These are phyloP conservation scores for Aphelocoma coerulescens DNA, from an alignment of 2,113 vertebrate genomes.

Conservation along the genomic window DNA sequence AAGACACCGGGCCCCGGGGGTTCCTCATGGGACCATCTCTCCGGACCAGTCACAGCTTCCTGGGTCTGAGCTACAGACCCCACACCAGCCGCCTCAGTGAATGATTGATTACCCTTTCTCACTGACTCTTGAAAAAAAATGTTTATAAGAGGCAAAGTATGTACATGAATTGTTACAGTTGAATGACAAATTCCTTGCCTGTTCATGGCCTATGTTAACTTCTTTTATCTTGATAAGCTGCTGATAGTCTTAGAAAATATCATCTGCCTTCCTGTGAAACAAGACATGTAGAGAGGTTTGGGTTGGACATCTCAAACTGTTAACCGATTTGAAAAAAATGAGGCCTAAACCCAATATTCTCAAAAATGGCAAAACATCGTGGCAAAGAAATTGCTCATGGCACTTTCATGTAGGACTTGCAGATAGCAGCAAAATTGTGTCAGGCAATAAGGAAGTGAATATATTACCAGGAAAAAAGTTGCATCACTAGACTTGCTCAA, in stretches of 20 bases:
- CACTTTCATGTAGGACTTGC: neutral
- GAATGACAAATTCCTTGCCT: neutral
- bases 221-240: neutral
- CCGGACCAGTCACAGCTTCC: too few relatives aligned
- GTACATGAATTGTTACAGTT: neutral
- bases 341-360: neutral
- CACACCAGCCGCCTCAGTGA: neutral
- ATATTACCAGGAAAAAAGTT: neutral
- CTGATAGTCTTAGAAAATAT: neutral
- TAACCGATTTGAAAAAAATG: neutral
- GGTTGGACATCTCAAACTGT: neutral
- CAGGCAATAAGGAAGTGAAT: neutral
- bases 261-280: neutral
- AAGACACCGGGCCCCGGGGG: too few relatives aligned
- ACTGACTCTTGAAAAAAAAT: neutral
- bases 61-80: too few relatives aligned
- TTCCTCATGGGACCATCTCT: too few relatives aligned
- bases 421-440: neutral
- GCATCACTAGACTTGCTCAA: neutral
- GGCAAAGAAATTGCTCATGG: neutral
- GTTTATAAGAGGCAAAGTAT: neutral
- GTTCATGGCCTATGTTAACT: neutral
- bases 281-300: neutral
- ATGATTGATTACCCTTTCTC: neutral
- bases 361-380: neutral